These are phyloP conservation scores for Drosophila hydei DNA, from an alignment of 1,140 invertebrate genomes.

Conservation along the genomic window DNA sequence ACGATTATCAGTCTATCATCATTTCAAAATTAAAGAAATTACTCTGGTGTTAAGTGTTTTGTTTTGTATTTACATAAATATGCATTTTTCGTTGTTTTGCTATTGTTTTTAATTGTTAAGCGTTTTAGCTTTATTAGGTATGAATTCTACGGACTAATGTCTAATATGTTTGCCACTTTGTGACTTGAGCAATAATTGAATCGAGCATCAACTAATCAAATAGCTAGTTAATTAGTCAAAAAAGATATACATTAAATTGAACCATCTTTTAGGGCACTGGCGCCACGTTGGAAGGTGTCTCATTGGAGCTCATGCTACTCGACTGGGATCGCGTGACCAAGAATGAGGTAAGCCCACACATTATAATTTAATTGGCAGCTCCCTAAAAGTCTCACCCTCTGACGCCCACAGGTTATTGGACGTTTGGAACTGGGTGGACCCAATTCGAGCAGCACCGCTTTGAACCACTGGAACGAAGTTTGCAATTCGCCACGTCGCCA, in stretches of 20 bases:
- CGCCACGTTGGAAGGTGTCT: constrained; percentile 94
- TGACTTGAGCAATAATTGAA: no score
- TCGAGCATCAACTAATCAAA: no score
- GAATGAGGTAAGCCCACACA: constrained; percentile 91
- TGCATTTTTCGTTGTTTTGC: no score
- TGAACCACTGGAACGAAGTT: constrained; percentile 98
- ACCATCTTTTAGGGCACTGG: constrained; percentile 85
- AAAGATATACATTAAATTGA: not conserved
- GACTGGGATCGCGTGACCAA: constrained; percentile 99
- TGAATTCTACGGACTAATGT: no score
- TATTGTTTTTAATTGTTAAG: no score
- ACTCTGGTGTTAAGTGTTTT: no score
- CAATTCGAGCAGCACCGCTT: constrained; percentile 90
- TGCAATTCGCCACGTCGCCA: constrained; percentile 97
- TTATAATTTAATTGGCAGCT: constrained; percentile 18
- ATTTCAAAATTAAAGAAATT: no score
- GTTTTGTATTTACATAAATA: no score
- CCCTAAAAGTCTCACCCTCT: not conserved
- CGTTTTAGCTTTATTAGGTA: no score
- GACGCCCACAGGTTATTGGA: constrained; percentile 92
- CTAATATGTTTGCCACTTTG: no score
- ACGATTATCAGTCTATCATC: not conserved
- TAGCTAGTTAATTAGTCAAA: no score
- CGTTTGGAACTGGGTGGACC: constrained; percentile 94
- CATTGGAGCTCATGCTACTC: constrained; percentile 95